Conservation (phyloP, 2,113 vertebrate genomes). For the Okapia johnstoni region DNA sequence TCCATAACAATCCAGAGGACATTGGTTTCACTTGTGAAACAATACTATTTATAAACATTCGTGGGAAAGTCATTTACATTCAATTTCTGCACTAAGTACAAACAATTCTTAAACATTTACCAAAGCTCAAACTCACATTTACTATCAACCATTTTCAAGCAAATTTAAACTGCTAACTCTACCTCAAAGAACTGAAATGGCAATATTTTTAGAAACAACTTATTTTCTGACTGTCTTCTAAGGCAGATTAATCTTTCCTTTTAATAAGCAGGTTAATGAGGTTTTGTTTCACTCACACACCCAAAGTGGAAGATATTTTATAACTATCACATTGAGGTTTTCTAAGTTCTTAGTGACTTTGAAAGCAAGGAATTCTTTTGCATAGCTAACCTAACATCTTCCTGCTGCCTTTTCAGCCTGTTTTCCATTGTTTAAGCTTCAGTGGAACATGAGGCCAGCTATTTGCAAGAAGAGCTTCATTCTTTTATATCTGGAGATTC, state of each 20-base stretch:
- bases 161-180: not conserved
- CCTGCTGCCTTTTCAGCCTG: not conserved
- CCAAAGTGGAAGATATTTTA: not conserved
- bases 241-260: not conserved
- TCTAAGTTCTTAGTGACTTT: not conserved
- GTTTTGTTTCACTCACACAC: not conserved
- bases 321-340: not conserved
- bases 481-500: not conserved
- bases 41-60: not conserved
- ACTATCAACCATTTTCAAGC: not conserved
- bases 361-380: not conserved
- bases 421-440: conserved; percentile 1
- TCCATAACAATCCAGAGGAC: not conserved
- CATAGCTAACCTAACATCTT: not conserved
- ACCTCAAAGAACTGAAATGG: not conserved
- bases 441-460: not conserved
- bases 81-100: not conserved
- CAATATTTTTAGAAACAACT: not conserved
- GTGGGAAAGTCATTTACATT: not conserved
- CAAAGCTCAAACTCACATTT: not conserved
- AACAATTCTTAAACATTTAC: not conserved
- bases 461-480: not conserved
- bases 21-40: not conserved
- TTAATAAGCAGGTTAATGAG: not conserved
- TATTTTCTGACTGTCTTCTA: conserved; percentile 19